phyloP scores from a whole-genome alignment of 2,797 vertebrate genomes.

The Cuculus canorus region DNA sequence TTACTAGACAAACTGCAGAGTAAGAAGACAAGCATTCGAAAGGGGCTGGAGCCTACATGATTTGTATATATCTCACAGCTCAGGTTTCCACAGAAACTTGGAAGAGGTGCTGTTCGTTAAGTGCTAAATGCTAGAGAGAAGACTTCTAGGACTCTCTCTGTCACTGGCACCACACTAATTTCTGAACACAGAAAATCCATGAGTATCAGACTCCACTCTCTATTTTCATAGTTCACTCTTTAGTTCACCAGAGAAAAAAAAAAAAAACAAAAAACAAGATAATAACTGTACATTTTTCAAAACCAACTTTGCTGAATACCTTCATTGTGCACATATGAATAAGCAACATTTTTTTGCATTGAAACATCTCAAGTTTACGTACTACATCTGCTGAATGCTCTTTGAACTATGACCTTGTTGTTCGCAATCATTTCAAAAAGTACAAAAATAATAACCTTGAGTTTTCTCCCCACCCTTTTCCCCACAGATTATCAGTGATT shows the following conservation, averaged over 20 bases:
- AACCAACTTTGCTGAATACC: background rate
- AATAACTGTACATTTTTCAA: background rate
- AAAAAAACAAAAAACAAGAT: too few relatives aligned
- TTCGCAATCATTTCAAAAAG: background rate
- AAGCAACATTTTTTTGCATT: background rate
- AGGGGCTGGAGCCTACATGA: background rate
- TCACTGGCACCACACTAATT: background rate
- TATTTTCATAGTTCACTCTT: background rate
- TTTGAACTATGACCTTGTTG: background rate
- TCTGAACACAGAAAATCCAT: background rate
- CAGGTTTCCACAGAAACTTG: background rate
- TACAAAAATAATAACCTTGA: background rate
- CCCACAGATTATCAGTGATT: background rate
- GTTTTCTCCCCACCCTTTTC: background rate
- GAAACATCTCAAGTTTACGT: background rate
- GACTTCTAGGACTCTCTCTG: background rate
- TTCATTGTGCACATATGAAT: constrained; percentile 29
- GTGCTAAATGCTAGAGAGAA: background rate
- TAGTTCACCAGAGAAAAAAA: background rate
- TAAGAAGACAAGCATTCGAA: background rate
- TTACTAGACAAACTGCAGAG: background rate
- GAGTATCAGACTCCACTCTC: background rate
- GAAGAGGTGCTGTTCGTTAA: background rate
- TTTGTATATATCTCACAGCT: background rate
- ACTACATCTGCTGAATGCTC: background rate